phyloP scores from a whole-genome alignment of 2,113 vertebrate genomes.

The Sterrhoptilus dennistouni region DNA sequence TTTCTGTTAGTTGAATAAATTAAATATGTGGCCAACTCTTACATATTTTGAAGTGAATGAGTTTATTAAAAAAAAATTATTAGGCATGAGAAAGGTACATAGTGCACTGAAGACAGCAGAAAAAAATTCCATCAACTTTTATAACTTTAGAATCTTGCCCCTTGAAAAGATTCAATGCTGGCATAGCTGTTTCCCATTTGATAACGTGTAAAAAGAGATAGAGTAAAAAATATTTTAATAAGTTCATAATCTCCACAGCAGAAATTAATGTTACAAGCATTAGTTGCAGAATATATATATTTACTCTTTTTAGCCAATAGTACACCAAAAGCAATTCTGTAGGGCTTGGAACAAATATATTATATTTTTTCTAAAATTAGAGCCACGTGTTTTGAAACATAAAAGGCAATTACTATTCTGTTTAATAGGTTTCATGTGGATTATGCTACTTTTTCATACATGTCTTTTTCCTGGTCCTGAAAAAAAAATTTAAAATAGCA shows the following conservation, averaged over 20 bases:
- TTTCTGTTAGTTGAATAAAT: background rate
- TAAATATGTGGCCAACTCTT: background rate
- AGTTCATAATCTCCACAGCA: background rate
- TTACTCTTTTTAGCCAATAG: background rate
- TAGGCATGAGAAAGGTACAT: background rate
- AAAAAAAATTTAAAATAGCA: background rate
- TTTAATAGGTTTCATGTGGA: background rate
- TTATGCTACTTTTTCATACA: background rate
- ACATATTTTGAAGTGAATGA: background rate
- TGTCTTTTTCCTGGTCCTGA: background rate
- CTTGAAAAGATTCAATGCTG: background rate
- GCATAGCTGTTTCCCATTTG: background rate
- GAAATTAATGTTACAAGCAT: background rate
- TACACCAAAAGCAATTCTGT: background rate
- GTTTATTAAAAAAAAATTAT: background rate
- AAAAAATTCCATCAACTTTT: background rate
- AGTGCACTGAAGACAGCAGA: background rate
- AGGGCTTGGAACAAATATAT: background rate
- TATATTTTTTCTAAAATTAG: slow-evolving; percentile 1
- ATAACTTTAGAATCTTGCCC: background rate
- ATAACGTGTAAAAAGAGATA: background rate
- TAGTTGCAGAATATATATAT: background rate
- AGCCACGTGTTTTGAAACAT: slow-evolving; percentile 6
- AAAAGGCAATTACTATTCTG: background rate
- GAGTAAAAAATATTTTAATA: background rate